Conservation (phyloP, 2,888 invertebrate genomes). For the Melipona beecheii region DNA sequence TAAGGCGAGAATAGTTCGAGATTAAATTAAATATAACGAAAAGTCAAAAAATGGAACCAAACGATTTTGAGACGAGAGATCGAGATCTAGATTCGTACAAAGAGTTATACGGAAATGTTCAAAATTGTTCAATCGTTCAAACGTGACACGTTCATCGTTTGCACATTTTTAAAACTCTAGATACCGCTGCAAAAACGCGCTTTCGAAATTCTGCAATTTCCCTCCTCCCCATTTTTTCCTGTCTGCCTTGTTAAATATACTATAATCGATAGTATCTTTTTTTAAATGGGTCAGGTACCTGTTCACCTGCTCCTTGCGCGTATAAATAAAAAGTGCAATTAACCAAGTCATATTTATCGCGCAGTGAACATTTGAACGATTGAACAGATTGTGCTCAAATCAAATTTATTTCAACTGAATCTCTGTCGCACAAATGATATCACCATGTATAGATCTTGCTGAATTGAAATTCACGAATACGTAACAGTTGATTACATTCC, state of each 20-base stretch:
- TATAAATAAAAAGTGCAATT: neutral
- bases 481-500: too few relatives aligned
- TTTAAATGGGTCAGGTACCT: constrained; percentile 12
- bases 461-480: too few relatives aligned
- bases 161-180: neutral
- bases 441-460: too few relatives aligned
- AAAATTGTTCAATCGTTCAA: neutral
- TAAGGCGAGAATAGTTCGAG: too few relatives aligned
- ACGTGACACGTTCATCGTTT: neutral
- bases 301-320: neutral
- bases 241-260: neutral
- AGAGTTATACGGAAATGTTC: too few relatives aligned
- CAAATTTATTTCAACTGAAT: too few relatives aligned
- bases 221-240: constrained; percentile 20
- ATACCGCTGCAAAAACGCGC: neutral
- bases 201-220: constrained; percentile 26
- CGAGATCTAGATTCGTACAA: too few relatives aligned
- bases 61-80: too few relatives aligned
- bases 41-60: too few relatives aligned
- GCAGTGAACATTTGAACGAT: neutral
- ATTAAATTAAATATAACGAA: too few relatives aligned
- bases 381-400: neutral
- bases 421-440: too few relatives aligned
- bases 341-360: neutral
- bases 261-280: constrained; percentile 25